Base-by-base conservation (phyloP, 2,113 vertebrate species). In the Collichthys lucidus region DNA sequence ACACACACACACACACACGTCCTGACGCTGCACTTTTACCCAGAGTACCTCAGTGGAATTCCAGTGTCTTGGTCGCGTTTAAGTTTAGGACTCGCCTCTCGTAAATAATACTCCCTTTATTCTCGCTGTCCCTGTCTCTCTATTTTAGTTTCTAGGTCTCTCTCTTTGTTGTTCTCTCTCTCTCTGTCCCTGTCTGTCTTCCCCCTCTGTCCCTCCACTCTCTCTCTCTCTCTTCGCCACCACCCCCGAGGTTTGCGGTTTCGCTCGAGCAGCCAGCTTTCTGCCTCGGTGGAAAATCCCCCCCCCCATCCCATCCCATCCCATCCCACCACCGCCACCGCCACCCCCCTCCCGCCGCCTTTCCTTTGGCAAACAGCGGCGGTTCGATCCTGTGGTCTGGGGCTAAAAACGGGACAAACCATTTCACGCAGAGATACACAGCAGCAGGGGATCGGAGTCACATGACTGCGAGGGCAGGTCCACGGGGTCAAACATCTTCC, bases 331-430 rank as follows among this genome's bases (percentile, higher is more conserved):
- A n/a, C n/a, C n/a, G n/a, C 35, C 7, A 9, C 35, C 35, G 35
- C 8, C 35, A 40, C 35, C 35, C 35, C n/a, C 7, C 35, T 8
- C 8, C 35, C 35, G 35, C 35, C 35, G 35, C 35, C 35, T 40
- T 40, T 40, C 35, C 16, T 75, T 29, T 12, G 4, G 16, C 70
- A 24, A 66, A 73, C 70, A 75, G 73, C 35, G 19, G 79, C 78
- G 86, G 86, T 69, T 80, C 55, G 35, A 77, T 84, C 80, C 83
- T 86, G 87, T 24, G 87, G 85, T 83, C 69, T 35, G 24, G 46
- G 68, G 83, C 75, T 82, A 83, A 90, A 89, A 87, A 63, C 26
- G 42, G 88, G 84, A 91, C 82, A 81, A 74, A 85, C 79, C 76
- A 76, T 81, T 82, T 88, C 71, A 84, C 61, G 40, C 83, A 73